Base-by-base conservation (phyloP, 2,888 invertebrate genomes). In the Tridacna crocea region DNA sequence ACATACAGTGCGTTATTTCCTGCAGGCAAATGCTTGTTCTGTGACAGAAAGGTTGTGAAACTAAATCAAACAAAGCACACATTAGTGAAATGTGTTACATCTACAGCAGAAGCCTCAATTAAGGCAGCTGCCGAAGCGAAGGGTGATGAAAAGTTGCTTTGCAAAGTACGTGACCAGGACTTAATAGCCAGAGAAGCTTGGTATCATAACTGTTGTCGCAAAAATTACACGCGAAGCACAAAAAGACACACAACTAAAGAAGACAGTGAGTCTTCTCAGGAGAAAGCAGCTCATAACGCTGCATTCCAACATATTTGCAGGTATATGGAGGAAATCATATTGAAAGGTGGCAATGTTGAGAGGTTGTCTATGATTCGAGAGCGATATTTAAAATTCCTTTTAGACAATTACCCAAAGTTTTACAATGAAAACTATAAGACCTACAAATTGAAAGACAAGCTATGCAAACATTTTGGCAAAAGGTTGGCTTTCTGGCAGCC, bases 341-440 rank as follows among this genome's bases (percentile, higher is more conserved):
- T 82, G 1, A 17, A n/a, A 65, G 82, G 79, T 26, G 58, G 66
- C 15, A 80, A 76, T 47, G 70, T 80, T 22, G 77, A 77, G 77
- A 46, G 85, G 55, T 11, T 85, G 47, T n/a, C n/a, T n/a, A n/a
- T n/a, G n/a, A n/a, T n/a, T n/a, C n/a, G n/a, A n/a, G n/a, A n/a
- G n/a, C n/a, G 51, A 22, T 79, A 81, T 73, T 22, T 81, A n/a
- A 6, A 0, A 10, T 77, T 51, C 36, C 11, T 79, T 24, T 36
- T 48, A 8, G 61, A 80, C 48, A 65, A 83, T 27, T 46, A 46
- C 70, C 79, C 81, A 48, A 0, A 27, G 11, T 24, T 47, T 10
- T 81, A 85, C 51, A 83, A 85, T 51, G 27, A 58, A 58, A 68
- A 55, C 6, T 81, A 85, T 66, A 87, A 82, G 77, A 81, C 84